These are phyloP conservation scores for Ligdia adustata DNA, from an alignment of 2,888 invertebrate genomes.

Conservation along the genomic window DNA sequence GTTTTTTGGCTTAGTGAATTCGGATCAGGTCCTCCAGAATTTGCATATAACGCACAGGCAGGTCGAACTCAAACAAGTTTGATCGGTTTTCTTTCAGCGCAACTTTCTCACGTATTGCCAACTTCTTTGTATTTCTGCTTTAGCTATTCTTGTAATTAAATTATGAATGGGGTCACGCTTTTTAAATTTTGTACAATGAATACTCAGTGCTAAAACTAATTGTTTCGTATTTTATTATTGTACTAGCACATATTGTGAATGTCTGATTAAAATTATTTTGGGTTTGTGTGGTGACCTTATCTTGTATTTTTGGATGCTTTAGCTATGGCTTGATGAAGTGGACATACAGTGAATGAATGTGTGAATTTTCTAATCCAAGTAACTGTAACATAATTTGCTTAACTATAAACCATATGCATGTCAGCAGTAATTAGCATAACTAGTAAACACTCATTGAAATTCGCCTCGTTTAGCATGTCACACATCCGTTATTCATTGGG, in stretches of 20 bases:
- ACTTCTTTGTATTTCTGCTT: slow-evolving; percentile 19
- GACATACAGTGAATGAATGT: too few relatives aligned
- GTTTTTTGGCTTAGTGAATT: slow-evolving; percentile 8
- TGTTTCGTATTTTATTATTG: too few relatives aligned
- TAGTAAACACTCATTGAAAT: slow-evolving; percentile 38
- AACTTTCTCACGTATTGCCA: slow-evolving; percentile 35
- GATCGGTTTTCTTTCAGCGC: slow-evolving; percentile 53
- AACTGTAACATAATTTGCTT: slow-evolving; percentile 4
- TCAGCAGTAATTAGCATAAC: slow-evolving; percentile 31
- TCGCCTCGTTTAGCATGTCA: slow-evolving; percentile 41
- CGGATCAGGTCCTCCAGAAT: slow-evolving; percentile 37
- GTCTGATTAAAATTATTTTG: too few relatives aligned
- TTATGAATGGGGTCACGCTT: background rate
- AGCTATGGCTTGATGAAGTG: too few relatives aligned
- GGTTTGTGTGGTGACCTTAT: too few relatives aligned
- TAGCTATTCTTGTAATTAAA: slow-evolving; percentile 1
- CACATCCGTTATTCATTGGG: slow-evolving; percentile 43
- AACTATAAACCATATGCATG: slow-evolving; percentile 2
- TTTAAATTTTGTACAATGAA: too few relatives aligned
- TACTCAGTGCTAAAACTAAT: too few relatives aligned
- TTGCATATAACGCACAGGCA: slow-evolving; percentile 65
- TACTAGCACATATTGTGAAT: too few relatives aligned
- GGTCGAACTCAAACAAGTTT: slow-evolving; percentile 62
- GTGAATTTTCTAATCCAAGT: slow-evolving; percentile 1
- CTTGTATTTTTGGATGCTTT: too few relatives aligned